Percentiles rank a stretch among this genome's conserved stretches.
Evolutionary conservation across 2,888 invertebrate species (phyloP).

Genomic region (Salticus scenicus): DNA sequence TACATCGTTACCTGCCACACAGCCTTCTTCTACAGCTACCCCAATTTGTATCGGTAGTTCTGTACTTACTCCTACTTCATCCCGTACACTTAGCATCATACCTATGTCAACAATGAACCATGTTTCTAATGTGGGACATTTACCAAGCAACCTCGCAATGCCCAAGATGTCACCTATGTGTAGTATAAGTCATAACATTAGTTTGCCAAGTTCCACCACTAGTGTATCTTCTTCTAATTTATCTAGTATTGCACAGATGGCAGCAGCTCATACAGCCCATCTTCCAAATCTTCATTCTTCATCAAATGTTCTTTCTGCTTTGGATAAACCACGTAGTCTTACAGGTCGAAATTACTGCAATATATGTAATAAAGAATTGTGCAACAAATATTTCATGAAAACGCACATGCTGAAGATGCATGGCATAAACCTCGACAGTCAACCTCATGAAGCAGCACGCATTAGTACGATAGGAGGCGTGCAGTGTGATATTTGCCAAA

Average conservation of each 20-base stretch:
- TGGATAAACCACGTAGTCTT: conserved; percentile 64
- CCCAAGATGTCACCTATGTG: conserved; percentile 46
- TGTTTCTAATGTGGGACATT: conserved; percentile 44
- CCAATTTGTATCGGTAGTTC: conserved; percentile 31
- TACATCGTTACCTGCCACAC: conserved; percentile 26
- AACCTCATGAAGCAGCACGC: conserved; percentile 79
- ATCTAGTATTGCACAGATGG: conserved; percentile 46
- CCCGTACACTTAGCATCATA: conserved; percentile 26
- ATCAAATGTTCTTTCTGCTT: conserved; percentile 19
- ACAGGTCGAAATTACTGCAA: conserved; percentile 87
- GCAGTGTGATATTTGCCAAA: conserved; percentile 97
- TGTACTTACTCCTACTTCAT: conserved; percentile 39
- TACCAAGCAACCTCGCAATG: conserved; percentile 48
- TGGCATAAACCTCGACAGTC: conserved; percentile 92
- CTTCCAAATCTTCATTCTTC: conserved; percentile 39
- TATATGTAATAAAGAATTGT: conserved; percentile 98
- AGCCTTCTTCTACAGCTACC: conserved; percentile 25
- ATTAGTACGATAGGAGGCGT: conserved; percentile 88
- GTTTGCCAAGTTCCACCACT: conserved; percentile 20
- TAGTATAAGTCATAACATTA: conserved; percentile 28
- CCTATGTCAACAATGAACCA: conserved; percentile 39
- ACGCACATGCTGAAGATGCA: conserved; percentile 99
- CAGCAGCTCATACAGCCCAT: conserved; percentile 36
- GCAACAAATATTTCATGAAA: conserved; percentile 99
- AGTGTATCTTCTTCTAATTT: conserved; percentile 42